Evolutionary conservation across 2,113 vertebrate species (phyloP).

Genomic region (Mormyrus iriodes): DNA sequence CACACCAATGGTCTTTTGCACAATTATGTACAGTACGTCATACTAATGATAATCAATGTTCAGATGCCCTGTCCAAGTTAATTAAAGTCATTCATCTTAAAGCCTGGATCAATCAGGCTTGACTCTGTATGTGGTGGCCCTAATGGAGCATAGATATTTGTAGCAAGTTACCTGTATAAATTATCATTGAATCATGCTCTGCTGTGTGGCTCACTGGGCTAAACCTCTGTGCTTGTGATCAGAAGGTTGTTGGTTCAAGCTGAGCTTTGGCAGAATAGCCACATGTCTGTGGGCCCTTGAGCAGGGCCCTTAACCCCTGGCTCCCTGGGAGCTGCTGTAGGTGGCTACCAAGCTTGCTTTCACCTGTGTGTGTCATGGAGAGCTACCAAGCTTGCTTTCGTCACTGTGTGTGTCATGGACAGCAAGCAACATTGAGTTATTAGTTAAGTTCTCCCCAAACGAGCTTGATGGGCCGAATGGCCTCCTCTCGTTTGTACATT

Average conservation of each 20-base stretch:
- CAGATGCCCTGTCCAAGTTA: not conserved
- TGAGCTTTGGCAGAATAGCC: not conserved
- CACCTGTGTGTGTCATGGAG: not conserved
- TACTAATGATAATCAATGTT: not conserved
- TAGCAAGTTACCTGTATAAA: not conserved
- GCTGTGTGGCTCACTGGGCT: not conserved
- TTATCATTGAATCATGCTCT: not conserved
- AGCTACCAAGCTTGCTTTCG: too few relatives aligned
- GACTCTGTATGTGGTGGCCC: not conserved
- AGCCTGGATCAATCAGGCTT: not conserved
- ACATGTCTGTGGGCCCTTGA: not conserved
- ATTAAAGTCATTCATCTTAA: not conserved
- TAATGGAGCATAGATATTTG: not conserved
- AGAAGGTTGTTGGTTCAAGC: not conserved
- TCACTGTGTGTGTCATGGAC: too few relatives aligned
- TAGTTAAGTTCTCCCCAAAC: too few relatives aligned
- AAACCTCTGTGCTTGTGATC: not conserved
- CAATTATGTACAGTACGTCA: too few relatives aligned
- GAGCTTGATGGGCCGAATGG: too few relatives aligned
- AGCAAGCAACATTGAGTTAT: too few relatives aligned
- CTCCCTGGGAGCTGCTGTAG: not conserved
- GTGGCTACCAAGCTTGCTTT: not conserved
- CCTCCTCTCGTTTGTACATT: too few relatives aligned
- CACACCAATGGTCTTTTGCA: too few relatives aligned
- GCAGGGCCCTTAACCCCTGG: not conserved